Evolutionary conservation across 53 echinoderm and acorn worm species (phyloP).

Genomic region (Zoroaster sp.): DNA sequence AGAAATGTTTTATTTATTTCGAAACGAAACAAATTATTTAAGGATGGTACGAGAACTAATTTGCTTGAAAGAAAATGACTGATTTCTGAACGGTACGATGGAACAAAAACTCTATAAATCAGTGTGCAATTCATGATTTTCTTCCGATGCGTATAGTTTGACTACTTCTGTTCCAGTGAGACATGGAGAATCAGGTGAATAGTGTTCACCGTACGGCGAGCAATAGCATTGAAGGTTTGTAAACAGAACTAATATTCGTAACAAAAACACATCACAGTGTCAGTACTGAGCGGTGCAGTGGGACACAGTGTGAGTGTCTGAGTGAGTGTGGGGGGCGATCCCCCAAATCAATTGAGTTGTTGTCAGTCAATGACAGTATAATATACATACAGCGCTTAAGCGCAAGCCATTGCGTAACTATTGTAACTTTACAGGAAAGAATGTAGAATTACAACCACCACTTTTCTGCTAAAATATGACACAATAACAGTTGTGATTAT

Average conservation of each 20-base stretch:
- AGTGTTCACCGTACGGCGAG: conserved; percentile 31
- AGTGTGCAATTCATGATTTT: conserved; percentile 33
- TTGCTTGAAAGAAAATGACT: conserved; percentile 10
- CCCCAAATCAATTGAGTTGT: no score
- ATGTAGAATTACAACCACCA: no score
- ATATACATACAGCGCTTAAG: no score
- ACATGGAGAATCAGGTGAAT: conserved; percentile 35
- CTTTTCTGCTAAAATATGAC: no score
- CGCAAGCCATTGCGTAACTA: no score
- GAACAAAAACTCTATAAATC: background rate
- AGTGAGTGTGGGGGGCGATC: no score
- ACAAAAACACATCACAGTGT: background rate
- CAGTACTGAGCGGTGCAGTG: no score
- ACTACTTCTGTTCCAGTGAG: background rate
- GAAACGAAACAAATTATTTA: no score
- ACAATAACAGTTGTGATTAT: no score
- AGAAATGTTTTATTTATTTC: no score
- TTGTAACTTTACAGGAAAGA: no score
- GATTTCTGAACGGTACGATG: background rate
- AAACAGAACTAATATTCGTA: background rate
- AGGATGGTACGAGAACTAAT: conserved; percentile 27
- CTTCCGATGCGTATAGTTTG: background rate
- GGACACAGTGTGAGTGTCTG: background rate
- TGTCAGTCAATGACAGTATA: no score
- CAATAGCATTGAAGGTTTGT: conserved; percentile 36